A percentile compares a stretch with the other conserved stretches of the same genome.
phyloP scores from a whole-genome alignment of 2,113 vertebrate genomes.

The Pomatostomus ruficeps region DNA sequence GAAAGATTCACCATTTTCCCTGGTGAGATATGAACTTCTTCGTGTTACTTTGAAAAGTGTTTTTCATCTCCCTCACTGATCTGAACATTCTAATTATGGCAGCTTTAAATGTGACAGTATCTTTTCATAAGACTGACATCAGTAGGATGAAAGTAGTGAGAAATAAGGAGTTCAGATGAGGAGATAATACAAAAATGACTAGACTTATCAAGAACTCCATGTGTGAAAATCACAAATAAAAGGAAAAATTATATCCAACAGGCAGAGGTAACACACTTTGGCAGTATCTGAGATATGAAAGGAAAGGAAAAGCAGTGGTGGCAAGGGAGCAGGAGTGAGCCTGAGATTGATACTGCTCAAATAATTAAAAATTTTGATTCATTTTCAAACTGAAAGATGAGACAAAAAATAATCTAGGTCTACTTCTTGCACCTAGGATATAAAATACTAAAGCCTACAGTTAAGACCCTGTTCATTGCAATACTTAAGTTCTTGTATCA shows the following conservation, averaged over 20 bases:
- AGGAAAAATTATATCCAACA: neutral
- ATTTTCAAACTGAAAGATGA: neutral
- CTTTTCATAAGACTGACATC: neutral
- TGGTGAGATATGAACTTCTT: neutral
- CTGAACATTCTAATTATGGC: neutral
- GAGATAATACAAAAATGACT: neutral
- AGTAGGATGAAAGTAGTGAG: neutral
- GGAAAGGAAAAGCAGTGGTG: neutral
- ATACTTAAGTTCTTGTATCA: neutral
- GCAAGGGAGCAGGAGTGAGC: neutral
- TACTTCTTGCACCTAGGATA: neutral
- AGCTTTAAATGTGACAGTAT: neutral
- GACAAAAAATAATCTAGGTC: neutral
- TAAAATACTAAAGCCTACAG: neutral
- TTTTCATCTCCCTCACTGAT: neutral
- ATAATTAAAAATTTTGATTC: neutral
- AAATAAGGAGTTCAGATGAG: neutral
- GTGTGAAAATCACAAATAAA: neutral
- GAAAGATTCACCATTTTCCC: neutral
- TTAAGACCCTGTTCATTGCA: accelerated
- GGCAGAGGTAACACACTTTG: neutral
- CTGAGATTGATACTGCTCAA: neutral
- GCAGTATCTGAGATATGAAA: neutral
- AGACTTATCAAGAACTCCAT: neutral
- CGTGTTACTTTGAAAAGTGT: neutral